Conservation (phyloP, 2,888 invertebrate genomes). For the Helobdella robusta region DNA sequence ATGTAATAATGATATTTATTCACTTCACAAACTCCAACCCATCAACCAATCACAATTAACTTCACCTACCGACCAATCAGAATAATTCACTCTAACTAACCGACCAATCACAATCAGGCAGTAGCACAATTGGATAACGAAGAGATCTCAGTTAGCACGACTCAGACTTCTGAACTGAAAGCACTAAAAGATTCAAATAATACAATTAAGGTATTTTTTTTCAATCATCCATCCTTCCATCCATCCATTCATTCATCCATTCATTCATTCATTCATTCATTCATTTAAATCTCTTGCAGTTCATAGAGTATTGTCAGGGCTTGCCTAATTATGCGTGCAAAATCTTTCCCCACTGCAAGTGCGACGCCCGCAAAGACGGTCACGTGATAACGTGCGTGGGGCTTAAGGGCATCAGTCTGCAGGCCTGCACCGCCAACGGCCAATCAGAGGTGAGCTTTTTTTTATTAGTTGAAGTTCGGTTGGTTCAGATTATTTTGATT, state of each 20-base stretch:
- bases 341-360: constrained; percentile 84
- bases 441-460: constrained; percentile 57
- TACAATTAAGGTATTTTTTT: constrained; percentile 60
- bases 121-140: constrained; percentile 91
- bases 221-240: neutral
- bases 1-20: too few relatives aligned
- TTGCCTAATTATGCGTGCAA: constrained; percentile 86
- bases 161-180: constrained; percentile 87
- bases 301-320: constrained; percentile 12
- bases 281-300: neutral
- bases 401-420: constrained; percentile 60
- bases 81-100: neutral
- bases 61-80: neutral
- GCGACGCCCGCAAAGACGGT: constrained; percentile 75
- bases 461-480: neutral
- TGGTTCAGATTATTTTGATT: neutral
- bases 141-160: constrained; percentile 70
- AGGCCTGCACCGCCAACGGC: constrained; percentile 74
- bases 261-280: neutral
- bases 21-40: too few relatives aligned
- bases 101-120: constrained; percentile 64
- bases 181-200: constrained; percentile 82
- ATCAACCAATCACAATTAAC: too few relatives aligned
- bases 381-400: constrained; percentile 72
- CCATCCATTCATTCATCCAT: neutral